phyloP scores from a whole-genome alignment of 2,888 invertebrate species.

The Microchrysa polita region DNA sequence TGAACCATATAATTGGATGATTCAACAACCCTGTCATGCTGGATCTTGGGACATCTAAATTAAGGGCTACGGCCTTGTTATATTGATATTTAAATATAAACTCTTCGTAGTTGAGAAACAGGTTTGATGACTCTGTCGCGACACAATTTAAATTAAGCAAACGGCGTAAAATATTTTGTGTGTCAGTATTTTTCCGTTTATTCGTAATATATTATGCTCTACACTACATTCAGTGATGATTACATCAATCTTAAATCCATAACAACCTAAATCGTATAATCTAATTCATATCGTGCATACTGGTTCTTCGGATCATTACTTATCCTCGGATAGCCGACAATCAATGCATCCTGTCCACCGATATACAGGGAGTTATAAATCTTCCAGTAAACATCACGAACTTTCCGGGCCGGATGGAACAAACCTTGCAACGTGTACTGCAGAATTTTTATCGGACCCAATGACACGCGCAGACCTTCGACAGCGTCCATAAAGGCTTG shows the following conservation, averaged over 20 bases:
- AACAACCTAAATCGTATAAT: slow-evolving; percentile 81
- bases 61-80: no score
- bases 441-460: slow-evolving; percentile 95
- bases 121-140: no score
- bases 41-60: no score
- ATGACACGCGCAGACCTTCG: slow-evolving; percentile 95
- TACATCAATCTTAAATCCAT: no score
- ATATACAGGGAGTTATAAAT: slow-evolving; percentile 99
- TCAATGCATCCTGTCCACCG: slow-evolving; percentile 97
- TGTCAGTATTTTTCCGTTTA: not conserved
- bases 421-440: slow-evolving; percentile 97
- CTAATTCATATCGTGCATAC: slow-evolving; percentile 91
- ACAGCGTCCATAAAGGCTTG: slow-evolving; percentile 99
- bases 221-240: slow-evolving; percentile 8
- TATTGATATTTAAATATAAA: no score
- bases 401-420: slow-evolving; percentile 99
- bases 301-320: slow-evolving; percentile 95
- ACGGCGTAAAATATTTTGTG: no score
- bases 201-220: not conserved
- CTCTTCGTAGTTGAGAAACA: no score
- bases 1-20: no score
- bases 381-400: slow-evolving; percentile 99
- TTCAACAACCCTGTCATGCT: no score
- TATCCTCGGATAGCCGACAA: slow-evolving; percentile 97
- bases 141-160: no score